phyloP scores from a whole-genome alignment of 35 echinoderm and acorn worm species.

The Stichopus chloronotus region DNA sequence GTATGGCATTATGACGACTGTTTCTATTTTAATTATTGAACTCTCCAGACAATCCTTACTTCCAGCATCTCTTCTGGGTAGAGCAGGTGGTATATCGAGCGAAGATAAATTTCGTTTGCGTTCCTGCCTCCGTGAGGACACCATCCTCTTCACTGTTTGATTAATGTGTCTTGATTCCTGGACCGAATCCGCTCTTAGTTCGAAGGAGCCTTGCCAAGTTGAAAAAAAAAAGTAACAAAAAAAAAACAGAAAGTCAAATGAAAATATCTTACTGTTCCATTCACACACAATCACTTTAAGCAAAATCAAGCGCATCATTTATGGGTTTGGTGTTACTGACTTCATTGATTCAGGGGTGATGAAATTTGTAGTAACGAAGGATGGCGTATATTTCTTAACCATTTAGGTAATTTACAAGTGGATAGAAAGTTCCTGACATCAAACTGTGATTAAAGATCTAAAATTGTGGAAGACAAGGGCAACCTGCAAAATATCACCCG shows the following conservation, averaged over 20 bases:
- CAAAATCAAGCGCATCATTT: neutral
- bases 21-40: too few relatives aligned
- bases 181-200: conserved; percentile 27
- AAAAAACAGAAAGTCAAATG: neutral
- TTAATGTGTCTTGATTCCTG: conserved; percentile 45
- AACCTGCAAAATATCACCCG: too few relatives aligned
- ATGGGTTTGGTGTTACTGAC: too few relatives aligned
- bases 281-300: too few relatives aligned
- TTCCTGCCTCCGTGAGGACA: conserved; percentile 28
- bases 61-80: conserved; percentile 11
- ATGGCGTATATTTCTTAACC: too few relatives aligned
- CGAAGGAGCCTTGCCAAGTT: conserved; percentile 20
- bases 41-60: neutral
- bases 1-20: too few relatives aligned
- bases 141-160: conserved; percentile 43
- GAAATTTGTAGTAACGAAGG: too few relatives aligned
- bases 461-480: too few relatives aligned
- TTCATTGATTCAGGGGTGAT: too few relatives aligned
- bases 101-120: neutral
- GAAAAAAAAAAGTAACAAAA: neutral
- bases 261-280: neutral
- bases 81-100: conserved; percentile 2
- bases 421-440: too few relatives aligned
- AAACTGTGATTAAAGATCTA: too few relatives aligned
- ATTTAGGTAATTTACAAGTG: too few relatives aligned